Percentiles rank a stretch among this genome's conserved stretches.
Conservation (phyloP, 2,113 vertebrate species). For the Callaeas wilsoni region DNA sequence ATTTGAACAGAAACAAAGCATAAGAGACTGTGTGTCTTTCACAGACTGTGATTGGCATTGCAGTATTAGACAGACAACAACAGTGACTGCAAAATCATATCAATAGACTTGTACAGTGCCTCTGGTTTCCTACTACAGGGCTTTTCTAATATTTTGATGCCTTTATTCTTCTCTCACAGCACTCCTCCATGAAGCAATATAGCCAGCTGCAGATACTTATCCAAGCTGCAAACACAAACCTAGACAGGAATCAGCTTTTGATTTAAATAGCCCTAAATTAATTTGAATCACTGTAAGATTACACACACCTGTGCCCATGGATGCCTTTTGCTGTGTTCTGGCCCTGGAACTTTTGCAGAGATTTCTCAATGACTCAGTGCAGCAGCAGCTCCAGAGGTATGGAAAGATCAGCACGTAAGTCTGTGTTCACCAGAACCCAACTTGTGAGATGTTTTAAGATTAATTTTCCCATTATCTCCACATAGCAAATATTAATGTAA, state of each 20-base stretch:
- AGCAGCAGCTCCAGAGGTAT: background rate
- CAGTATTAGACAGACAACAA: background rate
- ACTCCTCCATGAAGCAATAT: background rate
- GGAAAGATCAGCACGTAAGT: background rate
- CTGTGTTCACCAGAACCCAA: background rate
- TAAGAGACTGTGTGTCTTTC: background rate
- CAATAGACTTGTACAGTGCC: background rate
- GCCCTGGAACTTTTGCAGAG: background rate
- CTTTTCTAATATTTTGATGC: background rate
- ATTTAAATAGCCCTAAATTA: slow-evolving; percentile 53
- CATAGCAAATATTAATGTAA: background rate
- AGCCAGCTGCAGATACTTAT: slow-evolving; percentile 47
- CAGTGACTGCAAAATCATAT: background rate
- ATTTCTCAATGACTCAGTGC: background rate
- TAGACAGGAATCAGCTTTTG: slow-evolving; percentile 37
- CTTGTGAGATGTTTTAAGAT: background rate
- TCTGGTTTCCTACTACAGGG: background rate
- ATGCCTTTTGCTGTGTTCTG: background rate
- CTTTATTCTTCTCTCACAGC: background rate
- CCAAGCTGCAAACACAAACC: slow-evolving; percentile 24
- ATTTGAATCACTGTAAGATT: slow-evolving; percentile 34
- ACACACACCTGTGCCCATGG: slow-evolving; percentile 18
- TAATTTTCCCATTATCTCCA: background rate
- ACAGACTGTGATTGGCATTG: background rate
- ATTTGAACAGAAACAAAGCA: background rate